Evolutionary conservation across 2,888 invertebrate genomes (phyloP).

Genomic region (Cinara cedri): DNA sequence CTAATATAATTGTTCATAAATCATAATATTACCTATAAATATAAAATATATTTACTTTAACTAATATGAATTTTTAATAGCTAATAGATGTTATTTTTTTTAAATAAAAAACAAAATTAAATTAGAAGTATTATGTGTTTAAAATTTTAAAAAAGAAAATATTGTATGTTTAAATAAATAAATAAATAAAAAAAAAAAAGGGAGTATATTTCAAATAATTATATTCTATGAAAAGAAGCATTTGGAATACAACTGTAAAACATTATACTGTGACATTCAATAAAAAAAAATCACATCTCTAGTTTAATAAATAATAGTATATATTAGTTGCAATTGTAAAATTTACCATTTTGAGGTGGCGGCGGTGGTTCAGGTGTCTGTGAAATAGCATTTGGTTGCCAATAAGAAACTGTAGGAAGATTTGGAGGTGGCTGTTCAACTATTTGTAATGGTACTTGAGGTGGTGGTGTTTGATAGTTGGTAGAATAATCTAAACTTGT

Average conservation of each 20-base stretch:
- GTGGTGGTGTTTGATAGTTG: slow-evolving; percentile 15
- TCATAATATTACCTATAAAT: slow-evolving; percentile 9
- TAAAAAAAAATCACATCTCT: slow-evolving; percentile 30
- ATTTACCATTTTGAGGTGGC: slow-evolving; percentile 49
- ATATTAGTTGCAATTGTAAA: slow-evolving; percentile 21
- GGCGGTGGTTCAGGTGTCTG: slow-evolving; percentile 23
- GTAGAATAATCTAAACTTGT: slow-evolving; percentile 29
- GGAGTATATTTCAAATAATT: slow-evolving; percentile 1
- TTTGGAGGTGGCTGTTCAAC: slow-evolving; percentile 19
- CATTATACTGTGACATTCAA: not conserved
- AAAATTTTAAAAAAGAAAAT: slow-evolving; percentile 15
- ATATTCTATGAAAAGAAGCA: not conserved
- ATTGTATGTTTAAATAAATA: not conserved
- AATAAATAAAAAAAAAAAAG: not conserved
- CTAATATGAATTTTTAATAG: slow-evolving; percentile 7
- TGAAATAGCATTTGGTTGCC: slow-evolving; percentile 38
- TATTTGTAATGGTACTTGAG: slow-evolving; percentile 33
- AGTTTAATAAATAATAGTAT: not conserved
- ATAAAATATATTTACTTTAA: not conserved
- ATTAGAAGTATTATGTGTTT: not conserved
- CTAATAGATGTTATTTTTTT: not conserved
- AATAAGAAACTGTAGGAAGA: slow-evolving; percentile 20
- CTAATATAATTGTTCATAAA: slow-evolving; percentile 5
- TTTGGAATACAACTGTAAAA: slow-evolving; percentile 44
- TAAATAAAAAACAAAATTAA: slow-evolving; percentile 18